Evolutionary conservation across 1,140 invertebrate genomes (phyloP).

Genomic region (Rhyzopertha dominica): DNA sequence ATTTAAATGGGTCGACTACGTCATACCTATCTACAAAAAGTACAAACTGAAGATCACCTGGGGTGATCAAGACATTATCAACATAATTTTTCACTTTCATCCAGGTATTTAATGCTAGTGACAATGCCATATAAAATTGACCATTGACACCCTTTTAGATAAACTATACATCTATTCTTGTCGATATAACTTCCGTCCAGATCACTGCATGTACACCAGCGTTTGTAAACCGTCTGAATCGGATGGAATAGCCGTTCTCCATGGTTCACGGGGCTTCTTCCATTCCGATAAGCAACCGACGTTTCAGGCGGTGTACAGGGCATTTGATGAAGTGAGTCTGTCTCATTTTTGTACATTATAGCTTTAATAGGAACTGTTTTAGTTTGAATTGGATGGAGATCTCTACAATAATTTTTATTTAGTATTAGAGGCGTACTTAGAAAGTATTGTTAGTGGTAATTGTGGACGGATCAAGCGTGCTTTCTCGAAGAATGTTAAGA

Average conservation of each 20-base stretch:
- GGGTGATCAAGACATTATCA: constrained; percentile 98
- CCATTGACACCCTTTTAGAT: constrained; percentile 59
- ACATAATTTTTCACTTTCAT: constrained; percentile 91
- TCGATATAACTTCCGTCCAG: constrained; percentile 86
- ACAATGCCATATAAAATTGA: neutral
- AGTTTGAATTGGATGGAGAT: constrained; percentile 50
- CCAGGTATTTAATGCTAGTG: constrained; percentile 51
- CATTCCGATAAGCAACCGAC: constrained; percentile 79
- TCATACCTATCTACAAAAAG: constrained; percentile 78
- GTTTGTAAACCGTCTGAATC: constrained; percentile 72
- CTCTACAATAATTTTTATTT: constrained; percentile 46
- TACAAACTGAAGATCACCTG: constrained; percentile 86
- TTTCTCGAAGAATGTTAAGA: constrained; percentile 47
- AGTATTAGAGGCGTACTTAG: constrained; percentile 46
- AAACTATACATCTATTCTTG: constrained; percentile 79
- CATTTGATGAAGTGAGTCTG: constrained; percentile 59
- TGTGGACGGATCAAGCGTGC: constrained; percentile 50
- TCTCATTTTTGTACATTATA: constrained; percentile 4
- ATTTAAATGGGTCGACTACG: constrained; percentile 79
- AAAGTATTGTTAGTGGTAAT: constrained; percentile 42
- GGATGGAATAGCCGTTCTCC: constrained; percentile 76
- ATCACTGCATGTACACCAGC: constrained; percentile 92
- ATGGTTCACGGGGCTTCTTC: constrained; percentile 83
- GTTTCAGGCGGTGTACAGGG: constrained; percentile 70
- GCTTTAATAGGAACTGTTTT: constrained; percentile 29